Evolutionary conservation across 2,797 vertebrate species (phyloP).

Genomic region (Micromesistius poutassou): DNA sequence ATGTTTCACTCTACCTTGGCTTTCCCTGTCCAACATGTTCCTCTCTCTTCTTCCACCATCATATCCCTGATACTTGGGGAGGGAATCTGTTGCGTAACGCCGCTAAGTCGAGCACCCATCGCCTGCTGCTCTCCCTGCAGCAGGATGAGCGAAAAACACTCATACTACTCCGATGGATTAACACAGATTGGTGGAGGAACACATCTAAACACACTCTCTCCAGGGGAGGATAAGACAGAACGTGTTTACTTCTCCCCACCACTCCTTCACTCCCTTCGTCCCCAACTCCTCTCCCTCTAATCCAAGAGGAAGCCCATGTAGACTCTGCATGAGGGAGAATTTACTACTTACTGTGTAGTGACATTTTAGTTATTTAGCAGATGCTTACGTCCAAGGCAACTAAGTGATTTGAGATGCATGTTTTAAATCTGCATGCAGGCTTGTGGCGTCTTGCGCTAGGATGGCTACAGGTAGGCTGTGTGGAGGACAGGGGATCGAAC

Average conservation of each 20-base stretch:
- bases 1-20: background rate
- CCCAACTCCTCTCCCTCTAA: constrained; percentile 47
- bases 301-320: constrained; percentile 37
- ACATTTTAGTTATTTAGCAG: background rate
- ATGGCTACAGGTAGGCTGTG: background rate
- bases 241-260: constrained; percentile 60
- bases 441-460: background rate
- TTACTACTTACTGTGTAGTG: background rate
- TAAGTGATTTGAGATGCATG: background rate
- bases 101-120: constrained; percentile 10
- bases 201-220: constrained; percentile 52
- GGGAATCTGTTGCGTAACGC: constrained; percentile 35
- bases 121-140: constrained; percentile 10
- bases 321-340: constrained; percentile 26
- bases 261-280: constrained; percentile 15
- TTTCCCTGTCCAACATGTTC: background rate
- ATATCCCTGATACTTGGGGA: background rate
- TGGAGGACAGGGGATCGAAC: background rate
- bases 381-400: background rate
- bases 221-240: constrained; percentile 53
- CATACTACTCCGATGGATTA: constrained; percentile 57
- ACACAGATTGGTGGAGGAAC: constrained; percentile 44
- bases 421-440: too few relatives aligned
- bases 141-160: constrained; percentile 24
- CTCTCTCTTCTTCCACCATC: background rate